Conservation (phyloP, 2,113 vertebrate genomes). For the Microtus ochrogaster region DNA sequence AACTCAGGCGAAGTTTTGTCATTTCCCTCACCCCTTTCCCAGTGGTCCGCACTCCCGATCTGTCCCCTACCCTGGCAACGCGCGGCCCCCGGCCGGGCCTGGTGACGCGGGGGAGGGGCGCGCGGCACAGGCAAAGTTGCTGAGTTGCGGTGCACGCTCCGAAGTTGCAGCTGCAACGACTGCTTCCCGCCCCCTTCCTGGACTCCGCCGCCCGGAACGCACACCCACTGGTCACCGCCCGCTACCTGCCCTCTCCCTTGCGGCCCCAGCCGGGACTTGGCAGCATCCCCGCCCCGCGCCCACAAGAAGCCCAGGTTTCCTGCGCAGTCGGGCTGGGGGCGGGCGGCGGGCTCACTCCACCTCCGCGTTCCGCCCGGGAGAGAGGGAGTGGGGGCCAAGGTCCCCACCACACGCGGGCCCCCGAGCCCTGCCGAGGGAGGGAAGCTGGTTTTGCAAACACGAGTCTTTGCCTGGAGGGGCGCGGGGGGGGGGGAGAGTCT, state of each 20-base stretch:
- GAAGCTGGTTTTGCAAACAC: neutral
- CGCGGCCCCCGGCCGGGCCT: constrained; percentile 40
- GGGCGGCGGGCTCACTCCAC: constrained; percentile 43
- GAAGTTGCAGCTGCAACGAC: constrained; percentile 70
- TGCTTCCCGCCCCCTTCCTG: constrained; percentile 69
- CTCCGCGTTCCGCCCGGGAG: neutral
- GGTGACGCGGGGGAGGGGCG: constrained; percentile 70
- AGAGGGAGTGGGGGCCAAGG: too few species aligned
- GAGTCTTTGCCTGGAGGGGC: neutral
- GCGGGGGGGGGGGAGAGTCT: neutral
- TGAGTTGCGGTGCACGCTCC: constrained; percentile 66
- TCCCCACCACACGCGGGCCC: neutral
- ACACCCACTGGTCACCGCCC: constrained; percentile 47
- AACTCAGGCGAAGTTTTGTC: neutral
- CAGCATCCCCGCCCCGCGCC: constrained; percentile 64
- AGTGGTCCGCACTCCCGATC: neutral
- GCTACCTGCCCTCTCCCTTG: constrained; percentile 66
- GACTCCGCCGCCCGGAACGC: constrained; percentile 37
- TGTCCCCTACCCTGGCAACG: neutral
- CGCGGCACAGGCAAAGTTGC: constrained; percentile 63
- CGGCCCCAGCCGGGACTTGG: constrained; percentile 26
- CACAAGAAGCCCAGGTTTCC: constrained; percentile 71
- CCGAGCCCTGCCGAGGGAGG: neutral
- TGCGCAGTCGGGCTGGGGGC: constrained; percentile 37
- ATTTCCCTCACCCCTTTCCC: neutral